Evolutionary conservation across 2,797 vertebrate species (phyloP).

Genomic region (Margarornis squamiger): DNA sequence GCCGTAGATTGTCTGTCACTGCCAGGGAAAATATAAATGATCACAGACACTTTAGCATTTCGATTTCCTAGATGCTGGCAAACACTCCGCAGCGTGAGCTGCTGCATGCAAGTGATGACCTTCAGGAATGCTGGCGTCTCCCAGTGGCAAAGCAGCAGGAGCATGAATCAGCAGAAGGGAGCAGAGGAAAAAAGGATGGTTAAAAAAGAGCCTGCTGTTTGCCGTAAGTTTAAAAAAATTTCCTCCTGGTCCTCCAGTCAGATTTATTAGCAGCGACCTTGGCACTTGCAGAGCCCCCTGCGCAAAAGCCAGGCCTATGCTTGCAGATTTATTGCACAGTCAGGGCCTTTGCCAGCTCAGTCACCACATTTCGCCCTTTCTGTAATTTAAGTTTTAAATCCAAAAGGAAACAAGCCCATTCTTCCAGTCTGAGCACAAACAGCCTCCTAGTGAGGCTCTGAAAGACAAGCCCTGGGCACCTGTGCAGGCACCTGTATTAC

Average conservation of each 20-base stretch:
- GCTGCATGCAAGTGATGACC: conserved; percentile 46
- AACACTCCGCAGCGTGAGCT: background rate
- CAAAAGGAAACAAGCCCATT: background rate
- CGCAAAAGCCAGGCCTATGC: background rate
- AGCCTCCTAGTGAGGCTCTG: background rate
- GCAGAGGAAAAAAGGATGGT: background rate
- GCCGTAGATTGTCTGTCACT: background rate
- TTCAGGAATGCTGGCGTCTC: conserved; percentile 56
- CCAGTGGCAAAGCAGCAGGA: background rate
- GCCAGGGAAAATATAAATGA: conserved; percentile 6
- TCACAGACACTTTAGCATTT: background rate
- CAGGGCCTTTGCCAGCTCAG: background rate
- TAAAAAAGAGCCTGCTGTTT: conserved; percentile 26
- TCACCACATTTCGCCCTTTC: background rate
- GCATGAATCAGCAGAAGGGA: conserved; percentile 57
- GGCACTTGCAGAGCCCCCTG: conserved; percentile 13
- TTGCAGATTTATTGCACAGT: conserved; percentile 19
- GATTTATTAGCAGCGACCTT: conserved; percentile 65
- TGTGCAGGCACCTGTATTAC: background rate
- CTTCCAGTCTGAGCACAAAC: background rate
- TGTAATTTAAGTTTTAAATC: background rate
- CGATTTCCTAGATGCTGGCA: conserved; percentile 11
- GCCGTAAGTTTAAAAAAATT: conserved; percentile 10
- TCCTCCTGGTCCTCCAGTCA: conserved; percentile 7
- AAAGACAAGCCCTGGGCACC: background rate